Percentiles rank a stretch among this genome's conserved stretches.
These are phyloP conservation scores for Aurelia aurita DNA, from an alignment of 30 jellyfish, hydroid and myxozoan genomes.

Conservation along the genomic window DNA sequence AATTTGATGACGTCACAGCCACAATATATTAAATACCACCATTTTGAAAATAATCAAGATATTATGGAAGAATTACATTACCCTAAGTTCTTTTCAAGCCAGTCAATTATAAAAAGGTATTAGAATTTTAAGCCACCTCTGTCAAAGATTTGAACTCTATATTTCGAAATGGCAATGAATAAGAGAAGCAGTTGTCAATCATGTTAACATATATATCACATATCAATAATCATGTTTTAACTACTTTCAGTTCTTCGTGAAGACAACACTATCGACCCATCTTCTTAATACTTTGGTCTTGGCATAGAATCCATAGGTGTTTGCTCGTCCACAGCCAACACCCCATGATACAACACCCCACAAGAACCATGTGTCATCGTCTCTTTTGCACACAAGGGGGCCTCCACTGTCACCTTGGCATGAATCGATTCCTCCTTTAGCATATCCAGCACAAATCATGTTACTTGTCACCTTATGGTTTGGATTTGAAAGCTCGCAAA, in stretches of 20 bases:
- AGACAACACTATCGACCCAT: slow-evolving; percentile 89
- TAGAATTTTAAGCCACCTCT: too few relatives aligned
- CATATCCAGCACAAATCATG: slow-evolving; percentile 97
- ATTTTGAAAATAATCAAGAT: too few relatives aligned
- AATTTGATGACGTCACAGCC: too few relatives aligned
- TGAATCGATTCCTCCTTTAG: slow-evolving; percentile 89
- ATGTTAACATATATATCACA: too few relatives aligned
- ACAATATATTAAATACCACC: too few relatives aligned
- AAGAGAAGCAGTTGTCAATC: too few relatives aligned
- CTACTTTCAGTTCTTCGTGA: slow-evolving; percentile 15
- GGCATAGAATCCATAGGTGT: slow-evolving; percentile 91
- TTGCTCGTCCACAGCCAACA: slow-evolving; percentile 93
- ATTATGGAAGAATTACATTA: too few relatives aligned
- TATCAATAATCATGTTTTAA: too few relatives aligned
- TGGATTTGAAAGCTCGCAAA: slow-evolving; percentile 69
- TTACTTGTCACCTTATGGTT: slow-evolving; percentile 51
- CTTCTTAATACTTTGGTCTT: slow-evolving; percentile 84
- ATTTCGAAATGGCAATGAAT: too few relatives aligned
- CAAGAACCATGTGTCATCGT: slow-evolving; percentile 87
- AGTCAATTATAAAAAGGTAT: too few relatives aligned
- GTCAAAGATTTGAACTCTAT: too few relatives aligned
- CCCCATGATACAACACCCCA: slow-evolving; percentile 99
- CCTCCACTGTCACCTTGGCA: slow-evolving; percentile 99
- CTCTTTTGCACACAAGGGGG: slow-evolving; percentile 89
- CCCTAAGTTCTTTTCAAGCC: too few relatives aligned